These are phyloP conservation scores for Silurus asotus DNA, from an alignment of 2,113 vertebrate species.

Conservation along the genomic window DNA sequence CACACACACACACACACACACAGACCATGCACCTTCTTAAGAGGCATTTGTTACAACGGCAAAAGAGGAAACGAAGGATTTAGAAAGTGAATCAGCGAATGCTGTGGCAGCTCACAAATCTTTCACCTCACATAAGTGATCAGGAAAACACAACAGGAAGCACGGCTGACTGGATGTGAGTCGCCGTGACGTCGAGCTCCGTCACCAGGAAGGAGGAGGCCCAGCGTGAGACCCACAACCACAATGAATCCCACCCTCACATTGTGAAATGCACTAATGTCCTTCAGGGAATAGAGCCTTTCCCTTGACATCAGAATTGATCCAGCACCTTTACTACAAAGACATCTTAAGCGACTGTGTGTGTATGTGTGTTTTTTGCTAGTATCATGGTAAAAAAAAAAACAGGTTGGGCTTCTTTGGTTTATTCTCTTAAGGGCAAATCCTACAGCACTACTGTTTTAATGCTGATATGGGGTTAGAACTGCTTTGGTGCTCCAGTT, in stretches of 20 bases:
- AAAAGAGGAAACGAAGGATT: slow-evolving; percentile 10
- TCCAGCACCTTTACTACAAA: slow-evolving; percentile 4
- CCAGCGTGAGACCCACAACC: neutral
- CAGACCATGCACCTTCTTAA: neutral
- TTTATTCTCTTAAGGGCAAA: neutral
- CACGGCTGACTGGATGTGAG: slow-evolving; percentile 18
- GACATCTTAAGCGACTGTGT: neutral
- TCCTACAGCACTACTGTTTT: neutral
- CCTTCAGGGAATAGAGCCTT: slow-evolving; percentile 11
- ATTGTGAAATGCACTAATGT: slow-evolving; percentile 14
- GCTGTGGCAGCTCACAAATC: slow-evolving; percentile 24
- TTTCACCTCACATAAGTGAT: slow-evolving; percentile 32
- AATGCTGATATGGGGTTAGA: neutral
- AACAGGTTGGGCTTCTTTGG: neutral
- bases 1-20: neutral
- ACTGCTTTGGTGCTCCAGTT: neutral
- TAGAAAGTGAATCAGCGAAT: slow-evolving; percentile 31
- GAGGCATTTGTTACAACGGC: neutral
- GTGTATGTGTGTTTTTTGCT: slow-evolving; percentile 3
- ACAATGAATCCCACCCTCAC: neutral
- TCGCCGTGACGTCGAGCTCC: slow-evolving; percentile 20
- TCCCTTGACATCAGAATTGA: slow-evolving; percentile 4
- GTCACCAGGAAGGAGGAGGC: slow-evolving; percentile 24
- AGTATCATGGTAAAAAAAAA: neutral
- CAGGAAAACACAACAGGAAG: slow-evolving; percentile 48